A percentile compares a stretch with the other conserved stretches of the same genome.
phyloP scores from a whole-genome alignment of 1,140 invertebrate genomes.

The Bicyclus anynana region DNA sequence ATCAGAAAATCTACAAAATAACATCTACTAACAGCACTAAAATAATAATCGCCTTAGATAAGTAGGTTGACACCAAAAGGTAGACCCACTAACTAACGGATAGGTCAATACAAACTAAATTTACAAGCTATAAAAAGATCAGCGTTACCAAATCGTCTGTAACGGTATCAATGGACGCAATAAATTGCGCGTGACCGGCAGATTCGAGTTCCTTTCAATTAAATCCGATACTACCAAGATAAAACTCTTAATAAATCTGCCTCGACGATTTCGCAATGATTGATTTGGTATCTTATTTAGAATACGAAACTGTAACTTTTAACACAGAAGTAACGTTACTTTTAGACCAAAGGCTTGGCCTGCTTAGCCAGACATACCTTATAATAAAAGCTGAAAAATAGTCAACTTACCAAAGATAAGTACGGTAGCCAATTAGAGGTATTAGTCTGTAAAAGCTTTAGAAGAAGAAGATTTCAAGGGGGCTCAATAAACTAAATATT shows the following conservation, averaged over 20 bases:
- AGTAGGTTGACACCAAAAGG: neutral
- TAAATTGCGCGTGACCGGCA: conserved; percentile 23
- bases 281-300: neutral
- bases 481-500: no score
- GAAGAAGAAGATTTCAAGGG: no score
- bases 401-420: no score
- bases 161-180: conserved; percentile 26
- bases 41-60: neutral
- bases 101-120: conserved; percentile 9
- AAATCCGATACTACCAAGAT: conserved; percentile 15
- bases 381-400: no score
- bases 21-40: neutral
- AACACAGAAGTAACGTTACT: no score
- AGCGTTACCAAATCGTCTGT: conserved; percentile 21
- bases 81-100: conserved; percentile 3
- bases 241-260: neutral
- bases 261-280: neutral
- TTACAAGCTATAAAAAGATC: conserved; percentile 15
- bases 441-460: no score
- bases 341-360: no score
- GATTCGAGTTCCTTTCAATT: conserved; percentile 16
- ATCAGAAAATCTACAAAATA: no score
- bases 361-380: no score
- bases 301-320: neutral
- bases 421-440: no score